A percentile compares a stretch with the other conserved stretches of the same genome.
These are phyloP conservation scores for Halictus ligatus DNA, from an alignment of 2,888 invertebrate species.

Conservation along the genomic window DNA sequence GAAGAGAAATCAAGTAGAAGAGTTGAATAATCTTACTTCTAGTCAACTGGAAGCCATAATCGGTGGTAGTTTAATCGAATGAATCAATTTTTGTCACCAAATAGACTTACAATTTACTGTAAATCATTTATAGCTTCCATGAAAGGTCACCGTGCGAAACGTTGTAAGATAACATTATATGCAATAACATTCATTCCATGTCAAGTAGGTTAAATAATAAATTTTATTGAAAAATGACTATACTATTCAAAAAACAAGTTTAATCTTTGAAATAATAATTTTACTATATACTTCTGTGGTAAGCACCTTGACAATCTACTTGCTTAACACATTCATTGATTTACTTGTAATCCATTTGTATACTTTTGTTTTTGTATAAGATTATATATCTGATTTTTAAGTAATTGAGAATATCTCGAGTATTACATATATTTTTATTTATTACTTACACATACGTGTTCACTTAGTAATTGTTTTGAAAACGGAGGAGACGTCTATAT, in stretches of 20 bases:
- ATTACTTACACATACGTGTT: neutral
- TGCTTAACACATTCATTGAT: neutral
- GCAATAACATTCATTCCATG: conserved; percentile 43
- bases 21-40: conserved; percentile 73
- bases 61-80: conserved; percentile 68
- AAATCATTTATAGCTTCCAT: conserved; percentile 22
- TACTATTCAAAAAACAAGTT: neutral
- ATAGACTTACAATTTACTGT: conserved; percentile 24
- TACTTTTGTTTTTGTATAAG: neutral
- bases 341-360: conserved; percentile 4
- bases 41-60: conserved; percentile 78
- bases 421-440: neutral
- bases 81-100: conserved; percentile 35
- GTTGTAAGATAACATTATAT: conserved; percentile 31
- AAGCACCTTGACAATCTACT: neutral
- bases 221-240: conserved; percentile 33
- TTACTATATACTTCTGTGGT: neutral
- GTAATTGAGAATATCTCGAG: neutral
- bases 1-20: conserved; percentile 63
- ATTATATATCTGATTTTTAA: neutral
- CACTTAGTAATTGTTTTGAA: neutral
- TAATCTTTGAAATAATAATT: neutral
- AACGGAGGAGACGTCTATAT: neutral
- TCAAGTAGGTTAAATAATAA: conserved; percentile 39
- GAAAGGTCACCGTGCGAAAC: conserved; percentile 16